These are phyloP conservation scores for Papilio polytes DNA, from an alignment of 1,140 invertebrate species.

Conservation along the genomic window DNA sequence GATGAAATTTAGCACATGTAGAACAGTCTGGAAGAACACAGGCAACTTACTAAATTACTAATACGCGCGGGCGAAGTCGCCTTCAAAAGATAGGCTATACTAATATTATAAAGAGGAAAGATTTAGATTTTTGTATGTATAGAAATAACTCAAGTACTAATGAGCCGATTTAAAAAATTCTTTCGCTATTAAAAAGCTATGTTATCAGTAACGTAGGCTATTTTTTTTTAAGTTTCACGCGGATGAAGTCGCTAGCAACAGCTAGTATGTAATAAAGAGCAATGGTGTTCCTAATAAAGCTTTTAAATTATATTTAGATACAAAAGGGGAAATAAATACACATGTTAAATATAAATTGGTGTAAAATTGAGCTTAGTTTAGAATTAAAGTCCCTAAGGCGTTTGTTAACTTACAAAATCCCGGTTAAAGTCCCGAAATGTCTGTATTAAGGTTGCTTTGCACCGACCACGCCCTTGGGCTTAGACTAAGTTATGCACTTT, in stretches of 20 bases:
- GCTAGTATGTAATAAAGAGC: background rate
- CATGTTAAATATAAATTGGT: background rate
- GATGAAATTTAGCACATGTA: too few species aligned
- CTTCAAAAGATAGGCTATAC: too few species aligned
- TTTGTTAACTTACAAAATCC: slow-evolving; percentile 6
- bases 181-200: too few species aligned
- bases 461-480: slow-evolving; percentile 14
- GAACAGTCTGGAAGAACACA: too few species aligned
- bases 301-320: background rate
- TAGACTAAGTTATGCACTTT: slow-evolving; percentile 10
- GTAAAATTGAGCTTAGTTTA: slow-evolving; percentile 4
- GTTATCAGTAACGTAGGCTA: too few species aligned
- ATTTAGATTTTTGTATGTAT: too few species aligned
- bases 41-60: too few species aligned
- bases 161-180: too few species aligned
- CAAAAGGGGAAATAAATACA: background rate
- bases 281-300: background rate
- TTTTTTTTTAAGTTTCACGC: too few species aligned
- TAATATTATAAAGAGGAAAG: too few species aligned
- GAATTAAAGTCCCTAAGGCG: background rate
- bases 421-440: background rate
- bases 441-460: slow-evolving; percentile 11
- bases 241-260: background rate
- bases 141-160: too few species aligned
- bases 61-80: too few species aligned